phyloP scores from a whole-genome alignment of 2,888 invertebrate species.

The Leptopilina drosophilae region DNA sequence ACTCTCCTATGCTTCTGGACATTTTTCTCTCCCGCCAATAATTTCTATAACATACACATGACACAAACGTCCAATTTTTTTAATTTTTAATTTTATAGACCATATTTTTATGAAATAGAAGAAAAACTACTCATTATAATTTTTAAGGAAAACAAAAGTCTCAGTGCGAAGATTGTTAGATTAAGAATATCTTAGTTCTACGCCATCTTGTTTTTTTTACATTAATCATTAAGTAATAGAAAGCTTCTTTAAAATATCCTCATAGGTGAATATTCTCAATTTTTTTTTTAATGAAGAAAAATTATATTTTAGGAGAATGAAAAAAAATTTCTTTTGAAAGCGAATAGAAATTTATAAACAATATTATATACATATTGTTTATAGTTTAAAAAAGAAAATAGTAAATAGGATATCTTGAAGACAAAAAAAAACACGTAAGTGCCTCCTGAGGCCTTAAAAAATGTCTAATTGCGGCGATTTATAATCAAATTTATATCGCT shows the following conservation, averaged over 20 bases:
- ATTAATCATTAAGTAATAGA: not conserved
- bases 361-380: not conserved
- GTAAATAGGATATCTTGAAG: not conserved
- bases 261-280: not conserved
- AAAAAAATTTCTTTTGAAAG: conserved; percentile 2
- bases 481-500: not conserved
- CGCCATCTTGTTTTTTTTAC: conserved; percentile 22
- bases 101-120: conserved; percentile 76
- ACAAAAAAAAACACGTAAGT: conserved; percentile 66
- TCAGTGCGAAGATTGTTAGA: conserved; percentile 23
- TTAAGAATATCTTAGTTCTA: conserved; percentile 11
- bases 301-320: conserved; percentile 18
- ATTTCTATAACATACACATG: conserved; percentile 67
- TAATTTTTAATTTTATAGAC: conserved; percentile 69
- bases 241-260: conserved; percentile 20
- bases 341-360: conserved; percentile 3
- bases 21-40: conserved; percentile 71
- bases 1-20: conserved; percentile 60
- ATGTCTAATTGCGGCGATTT: conserved; percentile 68
- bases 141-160: not conserved
- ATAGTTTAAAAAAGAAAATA: not conserved
- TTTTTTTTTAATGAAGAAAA: conserved; percentile 1
- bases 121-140: conserved; percentile 60
- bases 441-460: conserved; percentile 75
- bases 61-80: conserved; percentile 73